These are phyloP conservation scores for Premnoplex brunnescens DNA, from an alignment of 2,797 vertebrate species.

Conservation along the genomic window DNA sequence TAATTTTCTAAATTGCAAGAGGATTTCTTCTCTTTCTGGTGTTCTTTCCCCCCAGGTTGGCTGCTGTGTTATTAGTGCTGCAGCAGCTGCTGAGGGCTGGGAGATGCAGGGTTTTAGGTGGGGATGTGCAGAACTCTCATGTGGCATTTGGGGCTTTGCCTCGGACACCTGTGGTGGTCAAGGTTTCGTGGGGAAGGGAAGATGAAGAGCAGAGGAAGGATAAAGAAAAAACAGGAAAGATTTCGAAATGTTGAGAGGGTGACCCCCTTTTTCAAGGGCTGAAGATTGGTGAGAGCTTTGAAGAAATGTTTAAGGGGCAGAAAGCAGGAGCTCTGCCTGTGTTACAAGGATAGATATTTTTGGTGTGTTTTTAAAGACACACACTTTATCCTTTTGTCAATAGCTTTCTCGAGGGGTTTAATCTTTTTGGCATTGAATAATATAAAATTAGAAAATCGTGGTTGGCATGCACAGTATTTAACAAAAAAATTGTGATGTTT, in stretches of 20 bases:
- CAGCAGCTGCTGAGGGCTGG: neutral
- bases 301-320: neutral
- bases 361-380: neutral
- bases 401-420: neutral
- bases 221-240: neutral
- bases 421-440: neutral
- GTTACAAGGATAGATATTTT: neutral
- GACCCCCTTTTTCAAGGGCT: neutral
- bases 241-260: neutral
- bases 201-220: neutral
- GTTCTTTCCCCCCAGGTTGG: neutral
- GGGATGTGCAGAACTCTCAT: rapidly evolving
- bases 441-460: neutral
- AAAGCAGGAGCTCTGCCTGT: neutral
- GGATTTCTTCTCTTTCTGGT: neutral
- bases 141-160: rapidly evolving
- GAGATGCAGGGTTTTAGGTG: neutral
- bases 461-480: neutral
- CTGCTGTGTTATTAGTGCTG: neutral
- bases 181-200: neutral
- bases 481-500: neutral
- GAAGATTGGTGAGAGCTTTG: neutral
- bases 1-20: constrained; percentile 38
- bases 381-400: neutral
- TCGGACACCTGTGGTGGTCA: neutral